Percentiles rank a stretch among this genome's conserved stretches.
phyloP scores from a whole-genome alignment of 1,140 invertebrate species.

The Armadillidium nasatum region DNA sequence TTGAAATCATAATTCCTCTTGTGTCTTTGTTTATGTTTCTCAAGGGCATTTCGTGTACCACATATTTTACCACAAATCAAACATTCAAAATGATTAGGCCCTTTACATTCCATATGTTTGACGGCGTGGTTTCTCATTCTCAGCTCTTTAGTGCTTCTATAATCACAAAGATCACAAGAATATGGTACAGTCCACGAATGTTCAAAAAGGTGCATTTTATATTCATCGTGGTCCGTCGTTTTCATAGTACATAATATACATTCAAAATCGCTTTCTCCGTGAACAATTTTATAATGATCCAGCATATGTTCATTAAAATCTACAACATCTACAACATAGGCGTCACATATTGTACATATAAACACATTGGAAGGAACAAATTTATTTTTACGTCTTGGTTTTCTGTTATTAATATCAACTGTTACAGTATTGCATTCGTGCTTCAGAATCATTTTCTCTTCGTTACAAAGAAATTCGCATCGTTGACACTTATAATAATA shows the following conservation, averaged over 20 bases:
- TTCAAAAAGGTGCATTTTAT: not conserved
- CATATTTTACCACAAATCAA: not conserved
- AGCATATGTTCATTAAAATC: not conserved
- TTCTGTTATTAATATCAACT: not conserved
- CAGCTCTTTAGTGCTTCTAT: not conserved
- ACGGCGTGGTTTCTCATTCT: not conserved
- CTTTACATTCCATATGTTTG: not conserved
- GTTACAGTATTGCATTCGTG: not conserved
- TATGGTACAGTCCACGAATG: not conserved
- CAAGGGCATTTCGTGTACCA: not conserved
- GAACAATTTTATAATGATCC: not conserved
- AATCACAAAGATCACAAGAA: not conserved
- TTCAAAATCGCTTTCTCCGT: not conserved
- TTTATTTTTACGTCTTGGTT: not conserved
- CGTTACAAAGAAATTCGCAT: not conserved
- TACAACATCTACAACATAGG: not conserved
- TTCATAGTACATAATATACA: not conserved
- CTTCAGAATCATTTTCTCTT: slow-evolving; percentile 7
- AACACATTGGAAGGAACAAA: not conserved
- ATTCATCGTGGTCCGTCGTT: not conserved
- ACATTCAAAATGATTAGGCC: not conserved
- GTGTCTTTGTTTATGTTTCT: not conserved
- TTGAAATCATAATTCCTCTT: not conserved
- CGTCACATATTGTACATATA: not conserved
- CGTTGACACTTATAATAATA: slow-evolving; percentile 8